Base-by-base conservation (phyloP, 2,797 vertebrate species). In the Thripadectes ignobilis region DNA sequence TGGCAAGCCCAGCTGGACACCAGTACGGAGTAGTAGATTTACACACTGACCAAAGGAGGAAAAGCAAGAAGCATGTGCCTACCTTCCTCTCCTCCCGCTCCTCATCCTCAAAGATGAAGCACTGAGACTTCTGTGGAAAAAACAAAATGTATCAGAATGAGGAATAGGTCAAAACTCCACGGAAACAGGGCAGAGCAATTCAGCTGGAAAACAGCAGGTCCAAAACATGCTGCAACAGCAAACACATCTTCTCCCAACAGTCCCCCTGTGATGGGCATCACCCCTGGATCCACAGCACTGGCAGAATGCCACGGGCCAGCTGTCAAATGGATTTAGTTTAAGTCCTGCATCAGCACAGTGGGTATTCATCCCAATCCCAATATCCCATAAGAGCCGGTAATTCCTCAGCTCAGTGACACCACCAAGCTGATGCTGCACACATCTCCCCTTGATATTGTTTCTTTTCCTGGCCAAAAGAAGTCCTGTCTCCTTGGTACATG, bases 91-190 rank as follows among this genome's bases (percentile, higher is more conserved):
- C 97, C 45, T 97, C 96, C 61, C 97, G 96, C 38, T 98, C 98
- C 68, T 98, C 98, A 69, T 96, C 96, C 2, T 96, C 98, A 41
- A 99, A 99, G n/a, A 96, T 98, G 94, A 99, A 99, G 95, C 98
- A 98, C 93, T 98, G 98, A 85, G 96, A 98, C 95, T 98, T 99
- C 99, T 99, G 95, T 17, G 69, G 75, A 51, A 61, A 65, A 85
- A 92, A 23, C 16, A 81, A 23, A 57, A 87, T 4, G 26, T 41
- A 5, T 30, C 16, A 61, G 54, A 55, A 10, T 3, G 58, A 75
- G 46, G 4, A 61, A 46, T 0, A 59, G 22, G 21, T 75, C 59
- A 48, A 43, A 86, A 38, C 14, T 7, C n/a, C 59, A 43, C 2
- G 9, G 21, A 30, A 46, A 6, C 6, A 71, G 46, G 29, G 26